phyloP scores from a whole-genome alignment of 2,113 vertebrate species.

The Empidonax traillii region DNA sequence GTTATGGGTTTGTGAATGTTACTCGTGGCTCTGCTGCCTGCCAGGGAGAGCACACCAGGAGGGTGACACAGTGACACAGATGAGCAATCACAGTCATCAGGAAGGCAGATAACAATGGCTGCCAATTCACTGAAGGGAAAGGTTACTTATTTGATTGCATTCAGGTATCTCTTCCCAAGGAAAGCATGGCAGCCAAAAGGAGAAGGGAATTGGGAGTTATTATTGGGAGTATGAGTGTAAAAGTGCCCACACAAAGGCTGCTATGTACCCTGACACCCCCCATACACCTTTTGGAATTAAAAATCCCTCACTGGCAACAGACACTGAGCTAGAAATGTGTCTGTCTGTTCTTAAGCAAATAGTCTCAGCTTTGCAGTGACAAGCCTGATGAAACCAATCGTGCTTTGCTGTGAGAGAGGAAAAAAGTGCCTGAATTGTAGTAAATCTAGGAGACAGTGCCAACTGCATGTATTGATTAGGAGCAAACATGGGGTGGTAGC shows the following conservation, averaged over 20 bases:
- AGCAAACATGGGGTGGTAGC: neutral
- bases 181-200: neutral
- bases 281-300: neutral
- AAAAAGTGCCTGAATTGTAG: neutral
- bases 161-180: neutral
- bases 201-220: neutral
- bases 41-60: neutral
- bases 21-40: neutral
- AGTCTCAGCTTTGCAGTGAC: neutral
- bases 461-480: neutral
- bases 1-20: neutral
- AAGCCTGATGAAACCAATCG: neutral
- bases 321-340: neutral
- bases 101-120: neutral
- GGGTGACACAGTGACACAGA: neutral
- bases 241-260: neutral
- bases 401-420: neutral
- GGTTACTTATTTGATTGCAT: neutral
- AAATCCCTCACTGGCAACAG: neutral
- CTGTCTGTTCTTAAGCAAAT: neutral
- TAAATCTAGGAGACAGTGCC: neutral
- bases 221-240: neutral
- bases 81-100: neutral
- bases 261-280: neutral
- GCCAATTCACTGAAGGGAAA: neutral